These are phyloP conservation scores for Hybos culiciformis DNA, from an alignment of 2,888 invertebrate genomes.

Conservation along the genomic window DNA sequence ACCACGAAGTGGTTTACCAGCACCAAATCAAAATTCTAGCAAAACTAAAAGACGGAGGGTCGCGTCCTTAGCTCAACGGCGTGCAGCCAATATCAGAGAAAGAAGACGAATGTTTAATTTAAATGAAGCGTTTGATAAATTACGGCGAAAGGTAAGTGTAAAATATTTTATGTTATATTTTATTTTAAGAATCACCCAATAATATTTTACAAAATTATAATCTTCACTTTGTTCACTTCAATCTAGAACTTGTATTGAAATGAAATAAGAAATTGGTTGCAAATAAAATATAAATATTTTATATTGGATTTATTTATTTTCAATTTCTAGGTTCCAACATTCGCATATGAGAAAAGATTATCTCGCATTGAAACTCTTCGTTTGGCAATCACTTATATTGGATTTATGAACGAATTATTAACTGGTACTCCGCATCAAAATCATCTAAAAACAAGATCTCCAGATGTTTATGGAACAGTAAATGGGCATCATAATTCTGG, in stretches of 20 bases:
- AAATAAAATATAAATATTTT: no score
- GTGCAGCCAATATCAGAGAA: slow-evolving; percentile 88
- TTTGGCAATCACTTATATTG: slow-evolving; percentile 89
- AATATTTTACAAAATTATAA: no score
- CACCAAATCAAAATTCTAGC: slow-evolving; percentile 32
- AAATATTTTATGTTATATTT: neutral
- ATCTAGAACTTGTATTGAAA: no score
- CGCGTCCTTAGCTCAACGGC: slow-evolving; percentile 77
- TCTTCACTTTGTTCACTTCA: no score
- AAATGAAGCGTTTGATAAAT: slow-evolving; percentile 89
- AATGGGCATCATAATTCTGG: slow-evolving; percentile 30
- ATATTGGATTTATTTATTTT: neutral
- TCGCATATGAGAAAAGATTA: slow-evolving; percentile 90
- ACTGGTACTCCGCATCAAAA: slow-evolving; percentile 45
- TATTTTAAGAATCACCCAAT: no score
- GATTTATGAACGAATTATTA: slow-evolving; percentile 87
- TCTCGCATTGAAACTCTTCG: slow-evolving; percentile 91
- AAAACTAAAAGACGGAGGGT: slow-evolving; percentile 79
- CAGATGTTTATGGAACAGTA: slow-evolving; percentile 29
- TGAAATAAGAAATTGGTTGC: no score
- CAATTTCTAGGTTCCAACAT: slow-evolving; percentile 64
- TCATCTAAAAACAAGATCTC: slow-evolving; percentile 27
- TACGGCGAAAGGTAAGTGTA: slow-evolving; percentile 60
- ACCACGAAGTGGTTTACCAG: slow-evolving; percentile 21
- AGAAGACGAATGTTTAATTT: slow-evolving; percentile 88